phyloP scores from a whole-genome alignment of 2,113 vertebrate genomes.

The Prionailurus bengalensis region DNA sequence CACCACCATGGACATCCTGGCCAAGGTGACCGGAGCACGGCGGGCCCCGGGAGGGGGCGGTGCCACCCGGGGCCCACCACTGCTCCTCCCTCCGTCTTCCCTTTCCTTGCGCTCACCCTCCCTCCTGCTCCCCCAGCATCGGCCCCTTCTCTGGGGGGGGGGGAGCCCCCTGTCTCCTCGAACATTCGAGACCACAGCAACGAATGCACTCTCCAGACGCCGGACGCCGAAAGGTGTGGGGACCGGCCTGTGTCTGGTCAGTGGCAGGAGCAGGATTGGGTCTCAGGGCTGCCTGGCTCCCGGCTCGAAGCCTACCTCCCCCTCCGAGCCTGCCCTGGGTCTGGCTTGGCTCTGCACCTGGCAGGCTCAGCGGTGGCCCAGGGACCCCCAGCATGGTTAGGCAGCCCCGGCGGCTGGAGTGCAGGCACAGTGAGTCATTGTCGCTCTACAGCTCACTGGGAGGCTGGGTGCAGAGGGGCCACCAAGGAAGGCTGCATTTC shows the following conservation, averaged over 20 bases:
- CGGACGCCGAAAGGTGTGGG: rapidly evolving
- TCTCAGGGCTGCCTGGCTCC: background rate
- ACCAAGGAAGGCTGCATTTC: background rate
- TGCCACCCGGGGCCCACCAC: rapidly evolving
- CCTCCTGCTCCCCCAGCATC: rapidly evolving
- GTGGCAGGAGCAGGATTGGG: background rate
- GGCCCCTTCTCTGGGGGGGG: background rate
- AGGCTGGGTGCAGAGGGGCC: no score
- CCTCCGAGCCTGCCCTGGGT: rapidly evolving
- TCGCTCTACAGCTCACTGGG: background rate
- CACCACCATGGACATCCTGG: constrained; percentile 88
- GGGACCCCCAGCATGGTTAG: background rate
- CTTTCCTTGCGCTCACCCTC: background rate
- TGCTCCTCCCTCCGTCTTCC: background rate
- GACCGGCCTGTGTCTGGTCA: background rate
- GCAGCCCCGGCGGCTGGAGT: background rate
- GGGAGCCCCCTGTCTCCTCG: background rate
- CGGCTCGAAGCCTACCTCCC: background rate
- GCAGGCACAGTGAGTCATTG: background rate
- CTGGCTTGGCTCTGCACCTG: background rate
- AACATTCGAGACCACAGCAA: background rate
- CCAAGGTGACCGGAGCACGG: constrained; percentile 84
- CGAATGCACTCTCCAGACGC: background rate
- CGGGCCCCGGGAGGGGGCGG: rapidly evolving
- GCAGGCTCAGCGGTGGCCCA: background rate